These are phyloP conservation scores for Trichonephila inaurata DNA, from an alignment of 1,140 invertebrate genomes.

Conservation along the genomic window DNA sequence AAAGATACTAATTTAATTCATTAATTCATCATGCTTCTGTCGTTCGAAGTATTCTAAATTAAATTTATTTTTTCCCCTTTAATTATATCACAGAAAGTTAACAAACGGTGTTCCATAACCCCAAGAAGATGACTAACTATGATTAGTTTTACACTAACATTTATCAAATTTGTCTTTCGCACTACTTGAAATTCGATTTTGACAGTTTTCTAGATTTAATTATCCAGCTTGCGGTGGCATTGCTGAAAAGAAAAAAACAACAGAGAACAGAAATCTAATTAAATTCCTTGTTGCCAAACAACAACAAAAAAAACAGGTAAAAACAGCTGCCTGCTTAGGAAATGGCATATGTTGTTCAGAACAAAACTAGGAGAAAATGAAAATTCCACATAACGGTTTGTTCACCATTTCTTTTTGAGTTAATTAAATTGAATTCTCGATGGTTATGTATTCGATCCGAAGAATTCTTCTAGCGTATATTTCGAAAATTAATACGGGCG, in stretches of 20 bases:
- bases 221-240: background rate
- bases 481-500: background rate
- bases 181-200: background rate
- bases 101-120: background rate
- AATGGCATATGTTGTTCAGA: background rate
- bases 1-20: no score
- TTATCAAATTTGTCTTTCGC: slow-evolving; percentile 1
- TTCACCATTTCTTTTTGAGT: background rate
- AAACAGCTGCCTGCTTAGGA: background rate
- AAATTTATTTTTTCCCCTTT: no score
- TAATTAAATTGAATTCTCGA: background rate
- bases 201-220: background rate
- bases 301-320: background rate
- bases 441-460: background rate
- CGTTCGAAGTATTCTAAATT: no score
- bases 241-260: background rate
- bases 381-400: background rate
- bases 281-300: background rate
- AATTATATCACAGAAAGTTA: no score
- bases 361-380: background rate
- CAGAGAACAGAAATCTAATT: background rate
- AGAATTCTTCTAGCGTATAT: background rate
- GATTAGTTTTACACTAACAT: background rate
- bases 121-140: background rate
- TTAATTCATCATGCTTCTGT: no score